These are phyloP conservation scores for Lanius collurio DNA, from an alignment of 2,113 vertebrate species.

Conservation along the genomic window DNA sequence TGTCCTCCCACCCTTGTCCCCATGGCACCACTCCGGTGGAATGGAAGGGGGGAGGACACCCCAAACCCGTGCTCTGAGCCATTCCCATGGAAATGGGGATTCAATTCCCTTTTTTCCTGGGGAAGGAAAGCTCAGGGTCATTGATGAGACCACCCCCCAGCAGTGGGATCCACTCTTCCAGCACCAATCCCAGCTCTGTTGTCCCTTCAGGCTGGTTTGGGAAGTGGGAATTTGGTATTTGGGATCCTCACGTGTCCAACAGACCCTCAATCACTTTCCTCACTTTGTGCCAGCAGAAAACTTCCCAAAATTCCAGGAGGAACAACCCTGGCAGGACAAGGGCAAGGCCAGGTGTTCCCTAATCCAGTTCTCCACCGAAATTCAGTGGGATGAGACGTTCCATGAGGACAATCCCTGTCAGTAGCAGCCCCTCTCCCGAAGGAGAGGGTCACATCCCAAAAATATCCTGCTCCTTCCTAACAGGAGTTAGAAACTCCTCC, in stretches of 20 bases:
- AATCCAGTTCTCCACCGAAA: neutral
- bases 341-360: neutral
- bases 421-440: neutral
- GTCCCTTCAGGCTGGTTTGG: neutral
- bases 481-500: neutral
- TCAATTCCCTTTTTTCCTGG: neutral
- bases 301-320: neutral
- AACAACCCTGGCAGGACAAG: neutral
- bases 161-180: neutral
- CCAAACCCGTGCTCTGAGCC: neutral
- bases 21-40: too few species aligned
- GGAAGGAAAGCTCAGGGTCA: neutral
- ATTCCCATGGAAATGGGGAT: neutral
- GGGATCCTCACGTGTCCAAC: neutral
- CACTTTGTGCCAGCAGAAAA: neutral
- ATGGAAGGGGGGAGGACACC: neutral
- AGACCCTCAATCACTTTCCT: neutral
- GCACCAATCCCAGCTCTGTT: neutral
- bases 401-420: neutral
- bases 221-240: neutral
- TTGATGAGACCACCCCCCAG: accelerated
- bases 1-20: neutral
- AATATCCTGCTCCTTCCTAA: neutral
- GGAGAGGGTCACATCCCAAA: neutral
- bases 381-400: neutral